Percentiles rank a stretch among this genome's conserved stretches.
These are phyloP conservation scores for Ianthella basta DNA, from an alignment of 37 sponge, comb jelly and placozoan genomes.

Conservation along the genomic window DNA sequence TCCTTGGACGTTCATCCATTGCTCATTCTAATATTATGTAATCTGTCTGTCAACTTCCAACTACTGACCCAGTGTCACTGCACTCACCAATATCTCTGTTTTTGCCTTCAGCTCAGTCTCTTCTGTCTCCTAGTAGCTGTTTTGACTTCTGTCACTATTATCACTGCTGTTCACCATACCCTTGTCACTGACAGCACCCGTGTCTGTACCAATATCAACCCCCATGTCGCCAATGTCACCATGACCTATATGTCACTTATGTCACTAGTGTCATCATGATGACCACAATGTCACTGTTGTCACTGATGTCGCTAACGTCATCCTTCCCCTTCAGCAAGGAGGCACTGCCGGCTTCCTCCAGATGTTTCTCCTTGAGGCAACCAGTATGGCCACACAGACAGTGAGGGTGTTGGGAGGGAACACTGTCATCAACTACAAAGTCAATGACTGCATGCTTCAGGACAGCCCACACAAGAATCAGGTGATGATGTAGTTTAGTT, in stretches of 20 bases:
- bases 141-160: too few relatives aligned
- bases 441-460: constrained; percentile 62
- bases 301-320: too few relatives aligned
- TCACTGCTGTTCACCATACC: too few relatives aligned
- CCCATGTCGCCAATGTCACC: too few relatives aligned
- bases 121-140: not conserved
- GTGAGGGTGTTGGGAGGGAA: constrained; percentile 74
- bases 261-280: too few relatives aligned
- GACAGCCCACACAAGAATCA: constrained; percentile 77
- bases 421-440: constrained; percentile 56
- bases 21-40: not conserved
- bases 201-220: too few relatives aligned
- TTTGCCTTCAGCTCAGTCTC: not conserved
- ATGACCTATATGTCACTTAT: too few relatives aligned
- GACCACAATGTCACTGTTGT: too few relatives aligned
- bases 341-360: constrained; percentile 57
- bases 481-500: too few relatives aligned
- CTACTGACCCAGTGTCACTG: not conserved
- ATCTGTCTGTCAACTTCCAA: not conserved
- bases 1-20: not conserved
- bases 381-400: constrained; percentile 51
- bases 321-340: constrained; percentile 36
- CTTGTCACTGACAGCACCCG: too few relatives aligned
- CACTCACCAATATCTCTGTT: not conserved
- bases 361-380: constrained; percentile 65